Evolutionary conservation across 1,140 invertebrate genomes (phyloP).

Genomic region (Bombus pascuorum): DNA sequence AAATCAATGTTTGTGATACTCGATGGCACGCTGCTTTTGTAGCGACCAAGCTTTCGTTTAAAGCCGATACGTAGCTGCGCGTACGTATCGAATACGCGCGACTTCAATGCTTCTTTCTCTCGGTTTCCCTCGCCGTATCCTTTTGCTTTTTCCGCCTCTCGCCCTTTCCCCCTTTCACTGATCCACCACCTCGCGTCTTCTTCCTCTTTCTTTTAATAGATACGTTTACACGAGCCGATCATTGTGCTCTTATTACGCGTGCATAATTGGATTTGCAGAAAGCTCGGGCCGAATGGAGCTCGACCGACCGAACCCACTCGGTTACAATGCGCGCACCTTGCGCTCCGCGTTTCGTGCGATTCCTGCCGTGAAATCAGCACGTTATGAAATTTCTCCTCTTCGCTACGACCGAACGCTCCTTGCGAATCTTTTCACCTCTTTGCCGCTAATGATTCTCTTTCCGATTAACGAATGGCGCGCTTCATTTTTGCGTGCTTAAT

Average conservation of each 20-base stretch:
- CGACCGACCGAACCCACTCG: neutral
- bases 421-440: neutral
- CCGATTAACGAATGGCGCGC: no score
- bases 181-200: neutral
- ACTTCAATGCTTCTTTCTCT: conserved; percentile 24
- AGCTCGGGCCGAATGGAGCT: neutral
- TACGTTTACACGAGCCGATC: neutral
- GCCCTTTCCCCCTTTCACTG: neutral
- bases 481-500: no score
- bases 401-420: neutral
- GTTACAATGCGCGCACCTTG: neutral
- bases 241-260: conserved; percentile 26
- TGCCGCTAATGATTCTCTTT: no score
- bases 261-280: conserved; percentile 39
- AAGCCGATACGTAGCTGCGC: conserved; percentile 45
- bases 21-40: conserved; percentile 75
- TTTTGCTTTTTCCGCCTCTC: neutral
- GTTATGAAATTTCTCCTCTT: neutral
- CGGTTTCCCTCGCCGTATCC: neutral
- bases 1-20: conserved; percentile 81
- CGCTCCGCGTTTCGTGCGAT: neutral
- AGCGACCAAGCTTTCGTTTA: conserved; percentile 61
- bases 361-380: neutral
- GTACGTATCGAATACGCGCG: conserved; percentile 31
- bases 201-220: conserved; percentile 15